Conservation (phyloP, 2,888 invertebrate species). For the Drosophila gaucha region DNA sequence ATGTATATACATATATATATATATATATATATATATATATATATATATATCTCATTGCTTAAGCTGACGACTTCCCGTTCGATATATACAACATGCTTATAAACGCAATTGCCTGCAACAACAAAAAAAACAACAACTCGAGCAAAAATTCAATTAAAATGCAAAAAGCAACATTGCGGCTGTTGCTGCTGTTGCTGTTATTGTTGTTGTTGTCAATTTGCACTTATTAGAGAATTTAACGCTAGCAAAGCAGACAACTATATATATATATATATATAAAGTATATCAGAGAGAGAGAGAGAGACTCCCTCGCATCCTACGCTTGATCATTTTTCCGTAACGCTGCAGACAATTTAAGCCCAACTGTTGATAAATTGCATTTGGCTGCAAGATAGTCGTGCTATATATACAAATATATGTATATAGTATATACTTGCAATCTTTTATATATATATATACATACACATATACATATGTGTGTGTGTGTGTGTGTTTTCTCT, state of each 20-base stretch:
- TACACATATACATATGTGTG: background rate
- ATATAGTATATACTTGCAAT: slow-evolving; percentile 4
- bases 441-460: background rate
- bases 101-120: slow-evolving; percentile 31
- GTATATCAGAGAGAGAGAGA: background rate
- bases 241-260: slow-evolving; percentile 20
- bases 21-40: slow-evolving; percentile 20
- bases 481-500: slow-evolving; percentile 27
- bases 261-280: too few species aligned
- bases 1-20: slow-evolving; percentile 23
- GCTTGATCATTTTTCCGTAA: slow-evolving; percentile 60
- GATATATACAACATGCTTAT: slow-evolving; percentile 29
- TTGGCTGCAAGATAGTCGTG: slow-evolving; percentile 62
- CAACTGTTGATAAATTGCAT: slow-evolving; percentile 79
- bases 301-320: slow-evolving; percentile 45
- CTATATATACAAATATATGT: slow-evolving; percentile 23
- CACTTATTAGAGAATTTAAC: slow-evolving; percentile 63
- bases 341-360: slow-evolving; percentile 75
- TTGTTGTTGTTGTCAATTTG: slow-evolving; percentile 60
- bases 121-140: slow-evolving; percentile 23
- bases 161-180: slow-evolving; percentile 52
- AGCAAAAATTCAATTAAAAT: slow-evolving; percentile 72
- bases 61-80: slow-evolving; percentile 65
- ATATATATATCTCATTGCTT: slow-evolving; percentile 29
- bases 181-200: slow-evolving; percentile 13